Evolutionary conservation across 2,113 vertebrate species (phyloP), one percentile per base, ranked within the genome.

Genomic region (Xiphias gladius): DNA sequence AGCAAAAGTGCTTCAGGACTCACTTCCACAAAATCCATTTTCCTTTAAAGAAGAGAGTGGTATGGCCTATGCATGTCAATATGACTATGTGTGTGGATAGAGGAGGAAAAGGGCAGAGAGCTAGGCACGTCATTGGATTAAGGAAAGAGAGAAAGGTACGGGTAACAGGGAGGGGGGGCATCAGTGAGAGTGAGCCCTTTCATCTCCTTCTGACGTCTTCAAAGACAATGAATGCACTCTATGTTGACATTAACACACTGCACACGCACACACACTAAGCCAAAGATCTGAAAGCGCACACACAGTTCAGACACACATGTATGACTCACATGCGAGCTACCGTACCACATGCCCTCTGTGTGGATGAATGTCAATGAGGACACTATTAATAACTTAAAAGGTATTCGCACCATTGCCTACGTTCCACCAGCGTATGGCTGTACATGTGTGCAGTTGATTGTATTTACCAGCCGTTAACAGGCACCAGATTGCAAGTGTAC

Each of bases 191-290:
- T 82, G 86, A 84, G 76, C 74, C 73, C 94, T 95, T 94, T 94
- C 91, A 94, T 95, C 91, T 93, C 76, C 55, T 67, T 73, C 85
- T 93, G 87, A 92, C 80, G 71, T 89, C 92, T 94, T 95, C 94
- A 94, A 94, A 95, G 93, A 93, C 94, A 94, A 93, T 93, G 88
- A 93, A 81, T 84, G 84, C 80, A 65, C 88, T 70, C 37, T 76
- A 63, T 80, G 86, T 84, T 89, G 85, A 76, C 79, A 89, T 90
- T 86, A 88, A 84, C 85, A 90, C 80, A 39, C 82, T 58, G 76
- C 77, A 76, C 88, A 69, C 63, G 13, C 74, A 76, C 74, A 76
- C 76, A 64, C 82, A 26, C 75, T 64, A 65, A 82, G 71, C 74
- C 73, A 68, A 73, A 87, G 86, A 89, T 88, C 82, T 86, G 46